Percentiles rank a stretch among this genome's conserved stretches.
Evolutionary conservation across 1,140 invertebrate species (phyloP).

Genomic region (Megalopta genalis): DNA sequence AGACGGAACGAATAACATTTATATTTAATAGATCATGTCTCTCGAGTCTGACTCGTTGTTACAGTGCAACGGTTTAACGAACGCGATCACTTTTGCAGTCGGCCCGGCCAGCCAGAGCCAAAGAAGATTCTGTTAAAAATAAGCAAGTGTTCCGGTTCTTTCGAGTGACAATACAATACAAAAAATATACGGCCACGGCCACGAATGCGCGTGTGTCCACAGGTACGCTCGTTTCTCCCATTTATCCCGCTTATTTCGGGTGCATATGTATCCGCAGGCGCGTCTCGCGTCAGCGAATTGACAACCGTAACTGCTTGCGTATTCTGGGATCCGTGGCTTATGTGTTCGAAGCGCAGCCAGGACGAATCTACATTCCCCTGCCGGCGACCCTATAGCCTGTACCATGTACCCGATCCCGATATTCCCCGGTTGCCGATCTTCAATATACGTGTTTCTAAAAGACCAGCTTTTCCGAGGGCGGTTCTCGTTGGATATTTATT

Average conservation of each 20-base stretch:
- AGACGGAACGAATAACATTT: no score
- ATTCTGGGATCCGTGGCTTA: conserved; percentile 16
- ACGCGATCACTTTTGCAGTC: no score
- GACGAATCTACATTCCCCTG: conserved; percentile 25
- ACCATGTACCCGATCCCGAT: background rate
- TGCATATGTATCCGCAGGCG: background rate
- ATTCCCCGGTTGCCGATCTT: conserved; percentile 24
- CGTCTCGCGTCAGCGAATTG: background rate
- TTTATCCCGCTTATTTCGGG: conserved; percentile 42
- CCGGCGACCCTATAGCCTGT: background rate
- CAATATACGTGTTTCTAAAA: conserved; percentile 15
- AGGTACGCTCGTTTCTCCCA: conserved; percentile 19
- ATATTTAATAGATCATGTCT: no score
- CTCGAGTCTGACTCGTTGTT: no score
- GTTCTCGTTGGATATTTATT: conserved; percentile 19
- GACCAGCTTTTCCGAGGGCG: conserved; percentile 2
- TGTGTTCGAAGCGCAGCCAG: conserved; percentile 2
- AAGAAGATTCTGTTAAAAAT: no score
- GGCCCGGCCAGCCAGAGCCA: no score
- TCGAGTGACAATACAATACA: no score
- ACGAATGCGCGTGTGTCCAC: background rate
- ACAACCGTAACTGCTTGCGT: background rate
- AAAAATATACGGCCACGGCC: no score
- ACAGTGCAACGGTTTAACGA: no score
- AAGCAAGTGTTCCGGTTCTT: no score